A percentile compares a stretch with the other conserved stretches of the same genome.
These are phyloP conservation scores for Diplolepis rosae DNA, from an alignment of 2,888 invertebrate species.

Conservation along the genomic window DNA sequence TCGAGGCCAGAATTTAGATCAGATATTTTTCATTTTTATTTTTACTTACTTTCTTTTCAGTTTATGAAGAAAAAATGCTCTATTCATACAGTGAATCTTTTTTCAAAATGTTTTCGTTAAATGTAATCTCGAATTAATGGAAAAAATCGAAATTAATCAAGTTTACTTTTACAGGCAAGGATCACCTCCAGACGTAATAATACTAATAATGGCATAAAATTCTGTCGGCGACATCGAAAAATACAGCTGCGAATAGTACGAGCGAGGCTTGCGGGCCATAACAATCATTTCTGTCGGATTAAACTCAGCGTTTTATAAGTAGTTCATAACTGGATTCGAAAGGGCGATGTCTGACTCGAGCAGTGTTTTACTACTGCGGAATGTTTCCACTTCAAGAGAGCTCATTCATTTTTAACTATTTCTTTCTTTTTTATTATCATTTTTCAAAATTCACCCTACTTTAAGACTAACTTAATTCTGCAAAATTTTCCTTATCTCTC, in stretches of 20 bases:
- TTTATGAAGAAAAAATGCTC: not conserved
- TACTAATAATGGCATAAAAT: conserved; percentile 9
- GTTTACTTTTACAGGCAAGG: not conserved
- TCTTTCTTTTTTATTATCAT: conserved; percentile 16
- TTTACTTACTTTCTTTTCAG: too few species aligned
- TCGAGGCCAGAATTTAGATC: not conserved
- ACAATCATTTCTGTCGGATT: conserved; percentile 27
- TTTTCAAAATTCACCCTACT: conserved; percentile 5
- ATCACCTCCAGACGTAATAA: conserved; percentile 5
- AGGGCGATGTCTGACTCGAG: conserved; percentile 8
- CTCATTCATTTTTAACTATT: conserved; percentile 8
- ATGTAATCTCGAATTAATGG: not conserved
- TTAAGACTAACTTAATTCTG: conserved; percentile 23
- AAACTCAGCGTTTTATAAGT: conserved; percentile 29
- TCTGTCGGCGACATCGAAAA: not conserved
- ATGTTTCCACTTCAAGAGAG: conserved; percentile 23
- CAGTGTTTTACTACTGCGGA: conserved; percentile 15
- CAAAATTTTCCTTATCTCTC: not conserved
- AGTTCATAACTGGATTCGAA: conserved; percentile 27
- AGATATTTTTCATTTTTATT: too few species aligned
- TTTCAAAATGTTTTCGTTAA: not conserved
- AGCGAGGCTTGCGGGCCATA: conserved; percentile 17
- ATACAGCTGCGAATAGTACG: conserved; percentile 3
- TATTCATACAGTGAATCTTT: not conserved
- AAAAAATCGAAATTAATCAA: not conserved